Evolutionary conservation across 2,113 vertebrate species (phyloP).

Genomic region (human (Homo sapiens)): GRCh38 chrX:10702501-10703000

Average conservation of each 20-base stretch:
- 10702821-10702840: not conserved
- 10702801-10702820: not conserved
- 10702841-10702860: not conserved
- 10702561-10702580: slow-evolving; percentile 32
- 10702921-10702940: not conserved
- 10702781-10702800: not conserved
- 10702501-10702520: not conserved
- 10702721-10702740: not conserved
- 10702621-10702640: slow-evolving; percentile 49
- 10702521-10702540: slow-evolving; percentile 8
- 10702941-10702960: not conserved
- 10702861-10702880: not conserved
- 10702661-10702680: slow-evolving; percentile 66
- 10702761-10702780: not conserved
- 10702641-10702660: slow-evolving; percentile 75
- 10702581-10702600: slow-evolving; percentile 68
- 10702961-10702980: not conserved
- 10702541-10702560: not conserved
- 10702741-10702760: not conserved
- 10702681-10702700: slow-evolving; percentile 61
- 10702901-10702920: not conserved
- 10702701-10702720: slow-evolving; percentile 71
- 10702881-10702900: not conserved
- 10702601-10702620: slow-evolving; percentile 72
- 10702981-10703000: not conserved